Base-by-base conservation (phyloP, 2,113 vertebrate genomes). In the Carassius gibelio region DNA sequence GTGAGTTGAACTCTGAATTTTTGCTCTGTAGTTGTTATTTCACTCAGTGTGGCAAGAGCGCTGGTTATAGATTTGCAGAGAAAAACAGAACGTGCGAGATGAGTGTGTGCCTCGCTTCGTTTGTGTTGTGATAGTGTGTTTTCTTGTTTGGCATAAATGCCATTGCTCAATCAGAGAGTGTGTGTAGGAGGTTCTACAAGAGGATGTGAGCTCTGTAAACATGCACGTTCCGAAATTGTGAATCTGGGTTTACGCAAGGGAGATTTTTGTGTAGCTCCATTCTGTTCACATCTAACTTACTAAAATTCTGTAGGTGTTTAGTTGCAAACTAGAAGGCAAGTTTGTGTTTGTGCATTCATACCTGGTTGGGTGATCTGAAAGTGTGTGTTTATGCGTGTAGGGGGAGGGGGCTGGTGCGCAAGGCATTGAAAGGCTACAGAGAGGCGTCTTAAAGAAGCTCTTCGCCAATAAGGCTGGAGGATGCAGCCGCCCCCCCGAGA, bases 1-100 rank as follows among this genome's bases (percentile, higher is more conserved):
- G 87, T 72, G 84, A 81, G 82, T 64, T 88, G 88, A 90, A 92
- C 91, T 90, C 90, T 91, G 91, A 91, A 89, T 82, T 74, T 91
- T 86, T 89, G 87, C 85, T 85, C 38, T 9, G 83, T 88, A 88
- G 57, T 86, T 23, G 55, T 57, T 69, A 9, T 80, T 64, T 75
- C 68, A 66, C 42, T 45, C 11, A 42, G 19, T 78, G 76, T 45
- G 42, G 55, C 5, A n/a, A 50, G 72, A 34, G 26, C 14, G 48
- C 17, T 11, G 21, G 55, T 81, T 81, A 50, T 30, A 81, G 61
- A 81, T 81, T 48, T 81, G 61, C 61, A 81, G 38, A 69, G 64
- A 71, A 71, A 82, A 82, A 82, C 19, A 17, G 75, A 81, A 23
- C 2, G n/a, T 66, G 61, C 45, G 15, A 66, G 78, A 79, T 48